A percentile compares a stretch with the other conserved stretches of the same genome.
These are phyloP conservation scores for Epirrita christyi DNA, from an alignment of 2,888 invertebrate genomes.

Conservation along the genomic window DNA sequence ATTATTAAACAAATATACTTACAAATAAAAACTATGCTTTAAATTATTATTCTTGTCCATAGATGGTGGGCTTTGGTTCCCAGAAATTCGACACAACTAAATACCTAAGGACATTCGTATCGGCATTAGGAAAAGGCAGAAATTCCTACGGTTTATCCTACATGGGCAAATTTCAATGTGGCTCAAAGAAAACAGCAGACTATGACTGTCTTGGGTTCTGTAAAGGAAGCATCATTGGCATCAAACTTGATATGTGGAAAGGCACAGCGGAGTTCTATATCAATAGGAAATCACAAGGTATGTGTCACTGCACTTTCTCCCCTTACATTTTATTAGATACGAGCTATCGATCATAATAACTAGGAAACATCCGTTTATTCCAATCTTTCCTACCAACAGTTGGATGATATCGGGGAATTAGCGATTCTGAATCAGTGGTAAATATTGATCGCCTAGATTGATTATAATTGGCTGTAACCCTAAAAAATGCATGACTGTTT, in stretches of 20 bases:
- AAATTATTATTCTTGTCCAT: constrained; percentile 30
- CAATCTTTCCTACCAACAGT: too few relatives aligned
- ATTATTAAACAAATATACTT: too few relatives aligned
- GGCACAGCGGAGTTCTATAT: constrained; percentile 94
- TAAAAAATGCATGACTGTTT: too few relatives aligned
- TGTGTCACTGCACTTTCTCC: too few relatives aligned
- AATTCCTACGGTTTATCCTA: constrained; percentile 96
- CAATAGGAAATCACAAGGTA: constrained; percentile 89
- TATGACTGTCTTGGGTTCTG: constrained; percentile 88
- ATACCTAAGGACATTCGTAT: constrained; percentile 88
- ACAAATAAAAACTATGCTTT: too few relatives aligned
- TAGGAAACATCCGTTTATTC: too few relatives aligned
- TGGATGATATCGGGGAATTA: too few relatives aligned
- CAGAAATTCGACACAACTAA: constrained; percentile 87
- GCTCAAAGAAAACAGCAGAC: constrained; percentile 73
- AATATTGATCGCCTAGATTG: too few relatives aligned
- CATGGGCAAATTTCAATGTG: constrained; percentile 88
- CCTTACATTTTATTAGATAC: too few relatives aligned
- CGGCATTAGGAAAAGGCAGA: constrained; percentile 90
- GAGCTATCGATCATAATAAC: too few relatives aligned
- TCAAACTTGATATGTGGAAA: constrained; percentile 92
- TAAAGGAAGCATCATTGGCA: constrained; percentile 91
- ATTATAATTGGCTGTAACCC: too few relatives aligned
- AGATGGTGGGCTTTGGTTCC: constrained; percentile 97
- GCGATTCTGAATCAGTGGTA: too few relatives aligned